These are phyloP conservation scores for Oryctolagus cuniculus DNA, from an alignment of 2,113 vertebrate species.

Conservation along the genomic window mOryCun1.1 NC_091438.1:117393001-117393500, in stretches of 20 bases:
- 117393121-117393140: slow-evolving; percentile 55
- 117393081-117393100: slow-evolving; percentile 47
- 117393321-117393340: not conserved
- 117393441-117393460: not conserved
- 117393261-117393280: not conserved
- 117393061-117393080: slow-evolving; percentile 70
- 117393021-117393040: slow-evolving; percentile 77
- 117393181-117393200: not conserved
- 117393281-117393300: not conserved
- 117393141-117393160: not conserved
- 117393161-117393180: not conserved
- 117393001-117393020: slow-evolving; percentile 77
- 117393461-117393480: not conserved
- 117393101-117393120: slow-evolving; percentile 64
- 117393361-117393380: not conserved
- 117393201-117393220: not conserved
- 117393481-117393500: not conserved
- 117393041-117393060: slow-evolving; percentile 79
- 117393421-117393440: not conserved
- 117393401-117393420: not conserved
- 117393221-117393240: not conserved
- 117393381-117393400: not conserved
- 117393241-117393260: not conserved
- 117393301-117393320: not conserved
- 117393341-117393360: not conserved